These are phyloP conservation scores for Pollenia angustigena DNA, from an alignment of 2,888 invertebrate genomes.

Conservation along the genomic window DNA sequence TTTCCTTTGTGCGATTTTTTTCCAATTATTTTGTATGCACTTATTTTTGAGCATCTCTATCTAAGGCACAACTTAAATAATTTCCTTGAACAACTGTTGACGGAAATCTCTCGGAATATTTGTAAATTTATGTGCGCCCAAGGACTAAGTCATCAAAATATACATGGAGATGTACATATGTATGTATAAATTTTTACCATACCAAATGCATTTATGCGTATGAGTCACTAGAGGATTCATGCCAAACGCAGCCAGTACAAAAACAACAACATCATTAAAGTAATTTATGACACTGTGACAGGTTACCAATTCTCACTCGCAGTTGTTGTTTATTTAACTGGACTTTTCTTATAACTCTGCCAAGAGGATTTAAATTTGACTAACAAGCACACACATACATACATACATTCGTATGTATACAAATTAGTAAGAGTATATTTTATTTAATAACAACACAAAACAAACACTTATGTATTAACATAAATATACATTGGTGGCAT, in stretches of 20 bases:
- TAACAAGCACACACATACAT: background rate
- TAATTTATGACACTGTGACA: constrained; percentile 66
- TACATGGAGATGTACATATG: background rate
- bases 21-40: no score
- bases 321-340: constrained; percentile 43
- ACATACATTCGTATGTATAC: constrained; percentile 19
- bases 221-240: constrained; percentile 22
- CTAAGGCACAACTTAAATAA: no score
- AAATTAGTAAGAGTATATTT: constrained; percentile 54
- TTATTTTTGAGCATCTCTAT: no score
- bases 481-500: background rate
- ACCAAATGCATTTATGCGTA: constrained; percentile 36
- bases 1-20: no score
- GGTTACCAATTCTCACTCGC: constrained; percentile 50
- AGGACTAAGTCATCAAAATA: no score
- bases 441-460: constrained; percentile 16
- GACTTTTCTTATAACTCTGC: constrained; percentile 46
- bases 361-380: constrained; percentile 55
- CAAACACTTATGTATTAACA: constrained; percentile 4
- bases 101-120: no score
- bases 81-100: no score
- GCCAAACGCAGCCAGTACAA: background rate
- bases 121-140: no score
- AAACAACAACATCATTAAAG: constrained; percentile 1
- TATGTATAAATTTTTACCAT: background rate